Percentiles rank a stretch among this genome's conserved stretches.
Conservation (phyloP, 37 sponge, comb jelly and placozoan species). For the Tethya wilhelma region DNA sequence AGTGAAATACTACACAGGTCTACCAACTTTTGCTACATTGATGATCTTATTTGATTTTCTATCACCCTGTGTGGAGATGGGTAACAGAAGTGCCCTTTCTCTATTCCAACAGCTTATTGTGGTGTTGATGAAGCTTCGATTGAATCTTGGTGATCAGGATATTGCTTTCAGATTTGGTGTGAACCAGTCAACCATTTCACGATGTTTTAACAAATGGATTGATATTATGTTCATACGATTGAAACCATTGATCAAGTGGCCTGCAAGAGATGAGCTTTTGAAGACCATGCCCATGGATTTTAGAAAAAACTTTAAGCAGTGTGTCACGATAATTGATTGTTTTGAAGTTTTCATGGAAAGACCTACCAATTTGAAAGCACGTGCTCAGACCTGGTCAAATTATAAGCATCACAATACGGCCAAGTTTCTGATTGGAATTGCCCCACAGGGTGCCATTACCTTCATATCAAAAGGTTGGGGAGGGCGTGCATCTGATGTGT, state of each 20-base stretch:
- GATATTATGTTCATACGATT: conserved; percentile 9
- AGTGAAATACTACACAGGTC: background rate
- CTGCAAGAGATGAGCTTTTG: conserved; percentile 33
- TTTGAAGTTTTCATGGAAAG: conserved; percentile 59
- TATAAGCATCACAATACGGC: conserved; percentile 56
- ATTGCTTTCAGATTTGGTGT: conserved; percentile 36
- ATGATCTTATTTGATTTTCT: background rate
- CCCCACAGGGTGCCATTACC: conserved; percentile 39
- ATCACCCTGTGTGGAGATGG: background rate
- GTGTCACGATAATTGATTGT: conserved; percentile 65
- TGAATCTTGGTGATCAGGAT: background rate
- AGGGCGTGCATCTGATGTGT: conserved; percentile 62
- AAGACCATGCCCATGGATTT: conserved; percentile 72
- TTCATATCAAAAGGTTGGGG: conserved; percentile 73
- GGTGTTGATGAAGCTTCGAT: background rate
- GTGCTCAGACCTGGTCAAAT: conserved; percentile 45
- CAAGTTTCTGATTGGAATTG: conserved; percentile 48
- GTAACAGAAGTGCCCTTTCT: background rate
- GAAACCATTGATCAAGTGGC: conserved; percentile 50
- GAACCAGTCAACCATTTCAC: conserved; percentile 27
- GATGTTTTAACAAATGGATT: conserved; percentile 4
- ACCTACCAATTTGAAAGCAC: conserved; percentile 38
- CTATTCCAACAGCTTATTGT: background rate
- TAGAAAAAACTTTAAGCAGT: conserved; percentile 20
- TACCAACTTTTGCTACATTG: background rate